Evolutionary conservation across 1,140 invertebrate species (phyloP), one percentile per base, ranked within the genome.

Genomic region (Bombus balteatus): DNA sequence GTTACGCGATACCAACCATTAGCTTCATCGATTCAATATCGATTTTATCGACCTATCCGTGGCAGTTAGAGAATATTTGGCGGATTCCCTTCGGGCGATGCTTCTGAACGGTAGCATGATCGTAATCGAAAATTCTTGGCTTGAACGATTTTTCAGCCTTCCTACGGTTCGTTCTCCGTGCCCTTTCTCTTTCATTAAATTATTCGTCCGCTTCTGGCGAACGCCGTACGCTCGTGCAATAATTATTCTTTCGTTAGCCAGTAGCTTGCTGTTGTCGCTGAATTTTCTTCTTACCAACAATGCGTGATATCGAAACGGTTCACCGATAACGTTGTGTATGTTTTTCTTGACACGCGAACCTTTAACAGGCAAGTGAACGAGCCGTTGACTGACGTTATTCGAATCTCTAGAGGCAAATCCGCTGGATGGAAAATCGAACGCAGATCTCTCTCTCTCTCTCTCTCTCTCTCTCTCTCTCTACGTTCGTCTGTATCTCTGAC

Each of bases 1-100:
- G 87, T 90, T 90, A 84, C 78, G 81, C 89, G 89, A 90, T 88
- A 90, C 87, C 86, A 84, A 68, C 77, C 81, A 86, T 90, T 90
- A 88, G 80, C 81, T 53, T 71, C 57, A 75, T 80, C 71, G 83
- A n/a, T 43, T 62, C 59, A 62, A 79, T 90, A 90, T 90, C 89
- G 89, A 90, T 90, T 87, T 70, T 78, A 81, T 88, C 79, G 77
- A 88, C 70, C 81, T 53, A 47, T 34, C 39, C 12, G 47, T 32
- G 18, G 57, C 41, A 39, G 41, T 47, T 15, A 66, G 81, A 84
- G 79, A 88, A 83, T 85, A 62, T 80, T 87, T 75, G 83, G 62
- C 28, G 81, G 65, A 88, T 85, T 73, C 57, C 62, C 47, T n/a
- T 39, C 53, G 57, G 66, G 66, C 79, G 53, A 28, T 37, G 37